Evolutionary conservation across 2,888 invertebrate species (phyloP), one percentile per base, ranked within the genome.

Genomic region (Ophioninae sp.): DNA sequence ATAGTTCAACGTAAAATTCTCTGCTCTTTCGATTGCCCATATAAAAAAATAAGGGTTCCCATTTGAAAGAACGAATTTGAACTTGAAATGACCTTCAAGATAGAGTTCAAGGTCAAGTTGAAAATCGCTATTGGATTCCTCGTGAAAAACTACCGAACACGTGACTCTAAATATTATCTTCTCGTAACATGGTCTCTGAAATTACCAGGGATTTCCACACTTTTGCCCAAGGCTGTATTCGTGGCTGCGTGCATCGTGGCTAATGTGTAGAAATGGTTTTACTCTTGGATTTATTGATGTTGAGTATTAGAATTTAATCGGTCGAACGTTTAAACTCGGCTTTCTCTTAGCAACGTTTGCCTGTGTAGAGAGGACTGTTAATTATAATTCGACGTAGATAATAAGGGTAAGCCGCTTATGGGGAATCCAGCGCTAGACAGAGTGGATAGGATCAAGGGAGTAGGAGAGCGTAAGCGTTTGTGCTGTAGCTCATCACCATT

Each of bases 311-410:
- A 82, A 82, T 71, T 79, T 44, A 63, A 71, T 72, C 82, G 59
- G 59, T 58, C 17, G 75, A 22, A 64, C 73, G 73, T 67, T 68
- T 81, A 72, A 73, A 58, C 61, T 82, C 82, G 44, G 39, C 78
- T 69, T 44, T 59, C 69, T 64, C 82, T 75, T 59, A 68, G 68
- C 67, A 75, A 78, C 81, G 77, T 69, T 76, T 71, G 75, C 51
- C 84, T 41, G 82, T 61, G 68, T 56, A 71, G 73, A 61, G 87
- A 73, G 85, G 84, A 77, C 86, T 86, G 88, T 90, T 90, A 89
- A 89, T 90, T 90, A 90, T 90, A 89, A 90, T 90, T 90, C 88
- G 86, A 90, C 85, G 87, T 89, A 87, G 88, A 89, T 91, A 91
- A 91, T 91, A 90, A 90, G 89, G 86, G 83, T 90, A 91, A 91